Conservation (phyloP, 2,113 vertebrate genomes). For the Agapornis roseicollis region DNA sequence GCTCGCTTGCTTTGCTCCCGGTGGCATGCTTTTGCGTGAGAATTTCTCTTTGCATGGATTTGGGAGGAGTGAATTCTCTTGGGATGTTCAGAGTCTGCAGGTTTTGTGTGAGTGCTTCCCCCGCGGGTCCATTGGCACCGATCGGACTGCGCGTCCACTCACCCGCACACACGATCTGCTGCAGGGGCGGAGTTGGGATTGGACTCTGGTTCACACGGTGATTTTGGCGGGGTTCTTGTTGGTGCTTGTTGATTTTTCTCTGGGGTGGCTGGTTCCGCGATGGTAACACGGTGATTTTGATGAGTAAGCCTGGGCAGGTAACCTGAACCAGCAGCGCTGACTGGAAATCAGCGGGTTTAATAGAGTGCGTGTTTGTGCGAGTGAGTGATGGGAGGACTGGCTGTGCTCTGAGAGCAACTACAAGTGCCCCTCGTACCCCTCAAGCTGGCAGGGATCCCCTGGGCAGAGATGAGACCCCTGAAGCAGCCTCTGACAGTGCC, state of each 20-base stretch:
- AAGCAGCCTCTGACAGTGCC: neutral
- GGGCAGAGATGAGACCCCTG: neutral
- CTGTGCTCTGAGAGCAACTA: neutral
- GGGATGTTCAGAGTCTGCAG: slow-evolving; percentile 55
- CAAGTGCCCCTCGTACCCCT: fast-evolving
- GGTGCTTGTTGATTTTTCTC: slow-evolving; percentile 63
- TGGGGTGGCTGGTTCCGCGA: slow-evolving; percentile 42
- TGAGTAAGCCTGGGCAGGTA: slow-evolving; percentile 42
- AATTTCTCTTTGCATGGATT: slow-evolving; percentile 66
- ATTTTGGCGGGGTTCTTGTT: slow-evolving; percentile 66
- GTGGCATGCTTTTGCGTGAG: slow-evolving; percentile 66
- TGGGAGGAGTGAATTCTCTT: slow-evolving; percentile 54
- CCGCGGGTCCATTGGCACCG: slow-evolving; percentile 28
- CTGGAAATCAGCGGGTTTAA: slow-evolving; percentile 32
- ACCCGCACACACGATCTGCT: slow-evolving; percentile 45
- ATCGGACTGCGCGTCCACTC: neutral
- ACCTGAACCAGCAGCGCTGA: slow-evolving; percentile 40
- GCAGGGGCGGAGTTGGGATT: slow-evolving; percentile 39
- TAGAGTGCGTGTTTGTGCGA: neutral
- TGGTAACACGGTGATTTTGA: slow-evolving; percentile 41
- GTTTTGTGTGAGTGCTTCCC: slow-evolving; percentile 60
- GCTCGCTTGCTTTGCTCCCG: slow-evolving; percentile 38
- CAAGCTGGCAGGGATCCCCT: neutral
- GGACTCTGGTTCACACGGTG: slow-evolving; percentile 61
- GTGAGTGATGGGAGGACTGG: slow-evolving; percentile 10